phyloP scores from a whole-genome alignment of 2,797 vertebrate species.

The Myotis findleyi region DNA sequence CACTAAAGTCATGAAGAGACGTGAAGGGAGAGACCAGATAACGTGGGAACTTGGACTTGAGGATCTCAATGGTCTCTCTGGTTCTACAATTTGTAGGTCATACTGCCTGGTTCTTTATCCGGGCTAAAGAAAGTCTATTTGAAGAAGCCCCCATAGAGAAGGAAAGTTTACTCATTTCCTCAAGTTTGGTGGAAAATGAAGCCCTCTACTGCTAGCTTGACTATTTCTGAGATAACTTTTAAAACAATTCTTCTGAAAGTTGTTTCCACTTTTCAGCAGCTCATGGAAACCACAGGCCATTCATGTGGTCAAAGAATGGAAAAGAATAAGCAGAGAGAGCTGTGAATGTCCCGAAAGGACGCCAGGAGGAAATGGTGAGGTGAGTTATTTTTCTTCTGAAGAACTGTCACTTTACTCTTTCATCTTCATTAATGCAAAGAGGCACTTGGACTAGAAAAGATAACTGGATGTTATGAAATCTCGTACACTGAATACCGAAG shows the following conservation, averaged over 20 bases:
- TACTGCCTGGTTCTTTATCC: background rate
- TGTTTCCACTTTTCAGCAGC: conserved; percentile 26
- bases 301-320: background rate
- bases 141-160: background rate
- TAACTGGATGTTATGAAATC: background rate
- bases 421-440: background rate
- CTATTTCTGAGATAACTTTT: background rate
- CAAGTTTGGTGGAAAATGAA: background rate
- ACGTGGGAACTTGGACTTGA: background rate
- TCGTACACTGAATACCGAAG: fast-evolving
- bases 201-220: background rate
- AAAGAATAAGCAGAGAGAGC: background rate
- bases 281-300: conserved; percentile 2
- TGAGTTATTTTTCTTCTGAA: background rate
- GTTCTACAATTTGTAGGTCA: background rate
- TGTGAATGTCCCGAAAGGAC: background rate
- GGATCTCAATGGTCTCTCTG: background rate
- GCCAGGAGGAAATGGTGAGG: background rate
- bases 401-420: background rate
- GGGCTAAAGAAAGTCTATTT: background rate
- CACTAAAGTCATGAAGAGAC: background rate
- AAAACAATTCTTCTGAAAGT: background rate
- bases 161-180: background rate
- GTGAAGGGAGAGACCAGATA: background rate
- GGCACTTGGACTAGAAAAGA: background rate